Conservation (phyloP, 2,113 vertebrate genomes). For the Anarrhichthys ocellatus region DNA sequence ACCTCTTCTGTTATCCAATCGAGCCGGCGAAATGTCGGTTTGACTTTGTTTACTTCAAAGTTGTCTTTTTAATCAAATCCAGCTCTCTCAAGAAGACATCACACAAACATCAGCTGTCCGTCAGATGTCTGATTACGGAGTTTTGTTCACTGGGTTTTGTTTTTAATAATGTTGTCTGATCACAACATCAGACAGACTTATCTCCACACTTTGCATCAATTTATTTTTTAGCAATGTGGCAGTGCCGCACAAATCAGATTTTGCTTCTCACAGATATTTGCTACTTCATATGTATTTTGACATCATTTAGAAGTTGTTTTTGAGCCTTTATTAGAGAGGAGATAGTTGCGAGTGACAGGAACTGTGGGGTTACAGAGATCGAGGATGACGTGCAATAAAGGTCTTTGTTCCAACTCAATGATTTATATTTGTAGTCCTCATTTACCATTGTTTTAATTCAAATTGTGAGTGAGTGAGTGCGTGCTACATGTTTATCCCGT, state of each 20-base stretch:
- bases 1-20: not conserved
- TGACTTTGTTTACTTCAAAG: conserved; percentile 22
- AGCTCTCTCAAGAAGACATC: conserved; percentile 9
- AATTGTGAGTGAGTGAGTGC: not conserved
- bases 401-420: not conserved
- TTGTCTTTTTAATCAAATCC: conserved; percentile 35
- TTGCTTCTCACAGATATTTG: not conserved
- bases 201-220: conserved; percentile 12
- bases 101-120: conserved; percentile 33
- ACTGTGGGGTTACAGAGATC: not conserved
- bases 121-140: conserved; percentile 16
- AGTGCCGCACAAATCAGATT: not conserved
- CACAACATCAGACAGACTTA: conserved; percentile 27
- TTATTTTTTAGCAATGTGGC: conserved; percentile 1
- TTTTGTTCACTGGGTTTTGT: conserved; percentile 33
- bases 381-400: not conserved
- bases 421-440: not conserved
- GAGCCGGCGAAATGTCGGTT: conserved; percentile 20
- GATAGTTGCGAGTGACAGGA: not conserved
- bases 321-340: not conserved
- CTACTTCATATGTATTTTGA: not conserved
- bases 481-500: not conserved
- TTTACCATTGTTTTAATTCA: not conserved
- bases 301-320: not conserved
- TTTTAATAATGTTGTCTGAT: conserved; percentile 56